Conservation (phyloP, 2,797 vertebrate species). For the Catamblyrhynchus diadema region DNA sequence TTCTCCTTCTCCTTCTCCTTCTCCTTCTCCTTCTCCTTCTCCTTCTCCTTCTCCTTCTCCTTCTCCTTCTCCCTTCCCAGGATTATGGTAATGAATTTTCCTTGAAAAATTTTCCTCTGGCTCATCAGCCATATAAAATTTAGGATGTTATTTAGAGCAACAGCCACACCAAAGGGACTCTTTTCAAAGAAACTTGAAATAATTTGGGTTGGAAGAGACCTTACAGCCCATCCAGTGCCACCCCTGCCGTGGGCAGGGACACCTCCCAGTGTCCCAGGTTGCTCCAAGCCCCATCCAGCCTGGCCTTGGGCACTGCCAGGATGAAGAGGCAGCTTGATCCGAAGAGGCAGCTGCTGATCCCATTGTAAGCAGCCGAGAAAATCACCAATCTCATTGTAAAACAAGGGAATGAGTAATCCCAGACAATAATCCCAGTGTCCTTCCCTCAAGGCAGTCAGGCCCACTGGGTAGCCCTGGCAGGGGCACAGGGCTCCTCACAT, state of each 20-base stretch:
- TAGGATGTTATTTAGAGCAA: background rate
- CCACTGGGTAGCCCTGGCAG: background rate
- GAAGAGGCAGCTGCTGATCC: background rate
- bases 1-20: too few relatives aligned
- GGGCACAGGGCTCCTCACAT: background rate
- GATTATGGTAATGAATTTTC: background rate
- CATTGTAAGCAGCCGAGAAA: background rate
- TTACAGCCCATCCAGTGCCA: background rate
- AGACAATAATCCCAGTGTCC: background rate
- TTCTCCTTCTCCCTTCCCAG: background rate
- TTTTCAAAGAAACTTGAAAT: background rate
- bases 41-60: too few relatives aligned
- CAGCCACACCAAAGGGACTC: background rate
- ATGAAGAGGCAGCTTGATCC: background rate
- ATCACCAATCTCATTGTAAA: background rate
- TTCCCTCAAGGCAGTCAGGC: background rate
- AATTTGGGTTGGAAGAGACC: background rate
- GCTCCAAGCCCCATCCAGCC: accelerated
- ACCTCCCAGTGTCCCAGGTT: background rate
- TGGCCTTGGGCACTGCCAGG: background rate
- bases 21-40: too few relatives aligned
- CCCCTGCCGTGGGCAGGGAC: background rate
- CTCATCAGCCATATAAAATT: background rate
- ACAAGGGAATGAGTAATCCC: background rate
- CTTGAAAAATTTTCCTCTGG: background rate